phyloP scores from a whole-genome alignment of 2,797 vertebrate species.

The Chaenodraco wilsoni region DNA sequence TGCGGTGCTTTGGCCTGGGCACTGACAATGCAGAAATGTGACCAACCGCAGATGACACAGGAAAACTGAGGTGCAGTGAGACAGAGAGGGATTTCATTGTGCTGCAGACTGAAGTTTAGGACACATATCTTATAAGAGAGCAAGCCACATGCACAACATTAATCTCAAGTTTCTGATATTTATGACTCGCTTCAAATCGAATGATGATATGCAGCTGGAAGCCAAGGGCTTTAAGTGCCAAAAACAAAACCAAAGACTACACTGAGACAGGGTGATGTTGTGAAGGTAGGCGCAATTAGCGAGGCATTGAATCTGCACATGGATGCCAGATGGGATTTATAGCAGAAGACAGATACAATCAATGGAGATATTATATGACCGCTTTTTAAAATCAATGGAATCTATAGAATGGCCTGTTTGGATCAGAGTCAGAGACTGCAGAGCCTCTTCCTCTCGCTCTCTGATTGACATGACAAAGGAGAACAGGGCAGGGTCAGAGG shows the following conservation, averaged over 20 bases:
- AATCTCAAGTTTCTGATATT: constrained; percentile 56
- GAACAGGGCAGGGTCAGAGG: constrained; percentile 50
- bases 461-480: constrained; percentile 54
- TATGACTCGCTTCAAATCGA: constrained; percentile 50
- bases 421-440: constrained; percentile 23
- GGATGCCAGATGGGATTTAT: constrained; percentile 46
- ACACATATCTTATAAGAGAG: constrained; percentile 36
- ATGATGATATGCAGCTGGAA: constrained; percentile 55
- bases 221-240: constrained; percentile 30
- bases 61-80: background rate
- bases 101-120: constrained; percentile 35
- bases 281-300: constrained; percentile 62
- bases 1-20: background rate
- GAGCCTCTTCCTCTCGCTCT: constrained; percentile 19
- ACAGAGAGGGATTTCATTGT: constrained; percentile 20
- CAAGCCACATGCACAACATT: background rate
- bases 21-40: background rate
- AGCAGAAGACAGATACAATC: constrained; percentile 50
- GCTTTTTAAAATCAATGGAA: constrained; percentile 57
- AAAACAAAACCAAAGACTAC: constrained; percentile 14
- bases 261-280: constrained; percentile 13
- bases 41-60: constrained; percentile 9
- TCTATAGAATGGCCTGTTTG: constrained; percentile 40
- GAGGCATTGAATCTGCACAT: constrained; percentile 30
- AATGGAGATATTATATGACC: constrained; percentile 49